Evolutionary conservation across 2,113 vertebrate species (phyloP), one percentile per base, ranked within the genome.

Genomic region (Cyanoliseus patagonus): DNA sequence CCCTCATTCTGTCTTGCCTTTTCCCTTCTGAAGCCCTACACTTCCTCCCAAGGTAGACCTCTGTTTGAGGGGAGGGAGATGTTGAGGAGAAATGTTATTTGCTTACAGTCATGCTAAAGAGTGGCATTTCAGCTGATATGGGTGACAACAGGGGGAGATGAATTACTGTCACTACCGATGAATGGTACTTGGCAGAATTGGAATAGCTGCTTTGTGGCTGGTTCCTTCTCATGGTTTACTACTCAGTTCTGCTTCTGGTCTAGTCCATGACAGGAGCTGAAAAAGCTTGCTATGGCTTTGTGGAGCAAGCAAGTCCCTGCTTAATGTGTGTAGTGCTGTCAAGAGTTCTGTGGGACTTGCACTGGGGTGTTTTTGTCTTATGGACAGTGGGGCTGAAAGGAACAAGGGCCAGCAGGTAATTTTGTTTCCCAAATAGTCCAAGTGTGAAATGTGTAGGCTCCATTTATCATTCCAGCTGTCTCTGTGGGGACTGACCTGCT

Each of bases 381-480:
- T 66, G 53, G 51, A 17, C 44, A 68, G 79, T 33, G 35, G 72
- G 27, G 4, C 23, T 89, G 74, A 66, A 62, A 83, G 55, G 90
- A 94, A 47, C 18, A 33, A 61, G 44, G 39, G 79, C 31, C 42
- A 22, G 11, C 68, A 27, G 62, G 35, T 89, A 79, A 64, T 86
- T 90, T 90, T 69, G 14, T 86, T 53, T 83, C 41, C 17, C 67
- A 90, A 31, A 7, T 69, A 67, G 64, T 68, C 55, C 27, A 82
- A 95, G 80, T 83, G 53, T 88, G 88, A 85, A 79, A 85, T 63
- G 25, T 83, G 35, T 82, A 66, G 92, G 62, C 31, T 41, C 17
- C 74, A 69, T 95, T 96, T 92, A 77, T 97, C 86, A 94, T 42
- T 95, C 41, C 83, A 75, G 4, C 35, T 67, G 83, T 72, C 20